Conservation (phyloP, 2,888 invertebrate species). For the Seira ritae region DNA sequence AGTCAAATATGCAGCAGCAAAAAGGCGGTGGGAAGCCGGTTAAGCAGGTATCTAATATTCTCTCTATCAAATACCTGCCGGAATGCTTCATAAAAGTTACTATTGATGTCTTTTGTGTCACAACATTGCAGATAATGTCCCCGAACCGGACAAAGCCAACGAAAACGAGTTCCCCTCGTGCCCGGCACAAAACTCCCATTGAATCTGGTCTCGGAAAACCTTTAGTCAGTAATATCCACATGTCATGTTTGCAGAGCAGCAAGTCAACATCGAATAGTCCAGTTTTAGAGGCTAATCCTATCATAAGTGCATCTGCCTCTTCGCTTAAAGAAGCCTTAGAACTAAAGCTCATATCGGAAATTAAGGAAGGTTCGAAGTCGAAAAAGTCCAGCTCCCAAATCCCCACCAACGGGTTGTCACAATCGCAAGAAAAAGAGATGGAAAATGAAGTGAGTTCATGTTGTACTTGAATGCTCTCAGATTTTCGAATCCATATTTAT, state of each 20-base stretch:
- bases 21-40: slow-evolving; percentile 64
- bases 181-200: slow-evolving; percentile 70
- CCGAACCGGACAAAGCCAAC: slow-evolving; percentile 37
- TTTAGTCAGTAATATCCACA: slow-evolving; percentile 59
- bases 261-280: slow-evolving; percentile 71
- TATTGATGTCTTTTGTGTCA: slow-evolving; percentile 12
- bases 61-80: too few relatives aligned
- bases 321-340: slow-evolving; percentile 88
- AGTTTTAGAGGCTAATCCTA: slow-evolving; percentile 71
- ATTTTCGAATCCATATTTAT: background rate
- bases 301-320: slow-evolving; percentile 61
- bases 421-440: slow-evolving; percentile 25
- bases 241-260: slow-evolving; percentile 58
- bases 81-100: too few relatives aligned
- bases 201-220: slow-evolving; percentile 51
- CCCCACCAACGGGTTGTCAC: slow-evolving; percentile 45
- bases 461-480: background rate
- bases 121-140: slow-evolving; percentile 64
- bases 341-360: slow-evolving; percentile 87
- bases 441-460: slow-evolving; percentile 28
- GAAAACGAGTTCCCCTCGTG: slow-evolving; percentile 65
- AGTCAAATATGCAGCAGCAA: slow-evolving; percentile 79
- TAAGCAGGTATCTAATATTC: slow-evolving; percentile 60
- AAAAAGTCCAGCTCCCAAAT: slow-evolving; percentile 15
- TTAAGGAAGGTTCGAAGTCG: slow-evolving; percentile 81